phyloP scores from a whole-genome alignment of 2,888 invertebrate species.

The Clanis bilineata region DNA sequence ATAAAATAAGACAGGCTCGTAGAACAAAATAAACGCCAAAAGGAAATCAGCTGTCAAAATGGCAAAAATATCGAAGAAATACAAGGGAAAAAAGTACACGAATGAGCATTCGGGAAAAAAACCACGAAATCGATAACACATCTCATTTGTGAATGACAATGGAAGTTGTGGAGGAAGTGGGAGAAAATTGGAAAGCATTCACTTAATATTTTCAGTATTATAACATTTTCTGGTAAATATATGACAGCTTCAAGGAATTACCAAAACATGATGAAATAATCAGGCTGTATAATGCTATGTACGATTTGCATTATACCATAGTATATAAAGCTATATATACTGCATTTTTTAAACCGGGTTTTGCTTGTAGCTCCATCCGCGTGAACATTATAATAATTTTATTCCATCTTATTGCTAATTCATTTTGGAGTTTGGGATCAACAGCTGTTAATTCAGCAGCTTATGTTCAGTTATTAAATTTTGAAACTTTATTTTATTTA shows the following conservation, averaged over 20 bases:
- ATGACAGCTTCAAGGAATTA: background rate
- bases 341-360: no score
- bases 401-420: no score
- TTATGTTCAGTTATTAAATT: no score
- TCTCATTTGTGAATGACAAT: conserved; percentile 17
- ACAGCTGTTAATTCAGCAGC: no score
- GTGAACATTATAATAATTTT: no score
- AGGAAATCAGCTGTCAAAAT: conserved; percentile 8
- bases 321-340: no score
- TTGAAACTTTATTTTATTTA: no score
- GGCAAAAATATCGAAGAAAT: conserved; percentile 5
- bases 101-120: background rate
- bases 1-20: background rate
- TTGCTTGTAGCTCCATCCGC: no score
- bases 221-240: conserved; percentile 31
- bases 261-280: background rate
- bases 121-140: conserved; percentile 9
- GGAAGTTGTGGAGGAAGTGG: no score
- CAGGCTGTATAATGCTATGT: background rate
- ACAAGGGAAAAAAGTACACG: background rate
- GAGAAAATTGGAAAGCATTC: conserved; percentile 30
- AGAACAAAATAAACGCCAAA: background rate
- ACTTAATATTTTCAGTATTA: conserved; percentile 34
- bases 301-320: no score
- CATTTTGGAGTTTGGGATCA: no score